phyloP scores from a whole-genome alignment of 2,797 vertebrate genomes.

The Mormyrops boulengeri region DNA sequence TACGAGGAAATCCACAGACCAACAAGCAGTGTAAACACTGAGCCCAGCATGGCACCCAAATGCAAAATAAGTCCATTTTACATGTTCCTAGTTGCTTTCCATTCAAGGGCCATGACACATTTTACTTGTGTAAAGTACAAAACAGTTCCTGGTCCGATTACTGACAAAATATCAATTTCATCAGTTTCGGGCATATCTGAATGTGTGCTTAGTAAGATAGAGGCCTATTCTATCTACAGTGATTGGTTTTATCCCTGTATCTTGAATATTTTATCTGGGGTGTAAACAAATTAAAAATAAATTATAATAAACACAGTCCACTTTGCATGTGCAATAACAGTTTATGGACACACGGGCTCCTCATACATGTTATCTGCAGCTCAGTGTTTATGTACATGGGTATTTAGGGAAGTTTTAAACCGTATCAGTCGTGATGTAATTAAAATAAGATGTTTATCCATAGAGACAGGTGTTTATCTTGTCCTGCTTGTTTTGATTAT shows the following conservation, averaged over 20 bases:
- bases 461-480: conserved; percentile 83
- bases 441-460: conserved; percentile 22
- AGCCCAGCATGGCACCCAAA: background rate
- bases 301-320: conserved; percentile 10
- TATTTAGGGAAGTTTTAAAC: conserved; percentile 54
- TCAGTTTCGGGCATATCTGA: background rate
- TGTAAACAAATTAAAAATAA: conserved; percentile 27
- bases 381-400: conserved; percentile 50
- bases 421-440: conserved; percentile 48
- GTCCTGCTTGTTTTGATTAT: conserved; percentile 76
- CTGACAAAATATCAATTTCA: background rate
- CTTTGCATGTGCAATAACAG: conserved; percentile 28
- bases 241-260: background rate
- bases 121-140: background rate
- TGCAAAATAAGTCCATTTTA: background rate
- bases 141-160: background rate
- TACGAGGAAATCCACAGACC: background rate
- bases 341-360: background rate
- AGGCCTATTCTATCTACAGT: background rate
- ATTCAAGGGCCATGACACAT: background rate
- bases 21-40: background rate
- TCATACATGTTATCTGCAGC: conserved; percentile 15
- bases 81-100: background rate
- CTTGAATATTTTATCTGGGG: background rate
- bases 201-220: background rate